Conservation (phyloP, 1,140 invertebrate species). For the Drosophila cardini region DNA sequence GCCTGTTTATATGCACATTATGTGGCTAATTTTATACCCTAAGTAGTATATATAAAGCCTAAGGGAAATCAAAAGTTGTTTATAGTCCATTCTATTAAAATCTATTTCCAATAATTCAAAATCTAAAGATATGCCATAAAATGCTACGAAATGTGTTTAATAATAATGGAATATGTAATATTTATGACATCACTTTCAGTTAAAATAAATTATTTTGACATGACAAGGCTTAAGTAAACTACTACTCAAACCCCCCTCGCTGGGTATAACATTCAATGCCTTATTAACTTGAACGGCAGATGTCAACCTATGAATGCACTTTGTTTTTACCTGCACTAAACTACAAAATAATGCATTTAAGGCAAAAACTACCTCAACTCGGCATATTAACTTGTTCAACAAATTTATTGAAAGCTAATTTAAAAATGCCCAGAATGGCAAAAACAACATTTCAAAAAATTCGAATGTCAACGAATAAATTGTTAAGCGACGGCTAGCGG, state of each 20-base stretch:
- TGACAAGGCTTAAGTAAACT: neutral
- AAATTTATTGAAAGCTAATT: conserved; percentile 38
- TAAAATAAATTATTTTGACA: conserved; percentile 3
- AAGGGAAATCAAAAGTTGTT: neutral
- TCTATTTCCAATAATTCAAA: neutral
- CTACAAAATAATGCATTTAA: conserved; percentile 25
- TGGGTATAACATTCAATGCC: neutral
- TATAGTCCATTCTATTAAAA: neutral
- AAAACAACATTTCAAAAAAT: conserved; percentile 16
- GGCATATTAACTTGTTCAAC: conserved; percentile 21
- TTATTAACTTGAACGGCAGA: conserved; percentile 17
- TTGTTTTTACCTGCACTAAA: neutral
- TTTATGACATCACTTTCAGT: neutral
- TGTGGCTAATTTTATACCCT: neutral
- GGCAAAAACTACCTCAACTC: conserved; percentile 12
- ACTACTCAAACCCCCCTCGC: neutral
- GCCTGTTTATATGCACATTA: neutral
- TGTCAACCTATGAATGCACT: conserved; percentile 15
- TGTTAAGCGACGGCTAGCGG: conserved; percentile 7
- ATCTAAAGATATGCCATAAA: too few species aligned
- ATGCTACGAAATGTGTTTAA: neutral
- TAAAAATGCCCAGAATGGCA: conserved; percentile 19
- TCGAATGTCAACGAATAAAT: conserved; percentile 19
- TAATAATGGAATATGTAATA: neutral
- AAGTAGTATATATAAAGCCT: neutral